phyloP scores from a whole-genome alignment of 2,113 vertebrate species.

The Heteronetta atricapilla region DNA sequence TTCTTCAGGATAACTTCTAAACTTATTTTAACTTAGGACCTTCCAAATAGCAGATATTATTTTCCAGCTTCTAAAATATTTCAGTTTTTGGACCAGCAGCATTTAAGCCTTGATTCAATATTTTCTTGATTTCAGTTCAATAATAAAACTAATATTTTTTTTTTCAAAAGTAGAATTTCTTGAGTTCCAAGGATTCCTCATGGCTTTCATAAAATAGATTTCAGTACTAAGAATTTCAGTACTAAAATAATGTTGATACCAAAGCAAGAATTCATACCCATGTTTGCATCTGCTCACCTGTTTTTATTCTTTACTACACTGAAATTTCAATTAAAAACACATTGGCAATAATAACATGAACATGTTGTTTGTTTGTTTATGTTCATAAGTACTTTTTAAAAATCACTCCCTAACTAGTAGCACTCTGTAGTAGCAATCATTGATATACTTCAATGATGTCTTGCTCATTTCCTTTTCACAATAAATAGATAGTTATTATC shows the following conservation, averaged over 20 bases:
- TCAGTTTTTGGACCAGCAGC: not conserved
- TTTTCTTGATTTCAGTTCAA: not conserved
- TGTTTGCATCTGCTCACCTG: not conserved
- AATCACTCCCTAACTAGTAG: not conserved
- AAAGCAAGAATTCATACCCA: not conserved
- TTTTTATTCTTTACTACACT: not conserved
- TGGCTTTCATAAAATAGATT: not conserved
- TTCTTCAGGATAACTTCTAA: not conserved
- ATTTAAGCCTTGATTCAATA: not conserved
- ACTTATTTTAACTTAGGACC: not conserved
- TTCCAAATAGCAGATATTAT: not conserved
- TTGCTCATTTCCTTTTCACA: not conserved
- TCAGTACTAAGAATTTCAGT: not conserved
- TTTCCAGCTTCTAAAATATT: not conserved
- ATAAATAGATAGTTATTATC: not conserved
- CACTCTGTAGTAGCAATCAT: not conserved
- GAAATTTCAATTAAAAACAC: not conserved
- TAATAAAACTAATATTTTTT: not conserved
- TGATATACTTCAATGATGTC: not conserved
- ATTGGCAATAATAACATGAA: not conserved
- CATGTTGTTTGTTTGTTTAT: not conserved
- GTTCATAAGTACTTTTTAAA: not conserved
- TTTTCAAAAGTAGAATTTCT: not conserved
- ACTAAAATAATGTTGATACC: not conserved
- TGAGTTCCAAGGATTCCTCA: not conserved